These are phyloP conservation scores for Tretioscincus oriximinensis DNA, from an alignment of 2,113 vertebrate genomes.

Conservation along the genomic window DNA sequence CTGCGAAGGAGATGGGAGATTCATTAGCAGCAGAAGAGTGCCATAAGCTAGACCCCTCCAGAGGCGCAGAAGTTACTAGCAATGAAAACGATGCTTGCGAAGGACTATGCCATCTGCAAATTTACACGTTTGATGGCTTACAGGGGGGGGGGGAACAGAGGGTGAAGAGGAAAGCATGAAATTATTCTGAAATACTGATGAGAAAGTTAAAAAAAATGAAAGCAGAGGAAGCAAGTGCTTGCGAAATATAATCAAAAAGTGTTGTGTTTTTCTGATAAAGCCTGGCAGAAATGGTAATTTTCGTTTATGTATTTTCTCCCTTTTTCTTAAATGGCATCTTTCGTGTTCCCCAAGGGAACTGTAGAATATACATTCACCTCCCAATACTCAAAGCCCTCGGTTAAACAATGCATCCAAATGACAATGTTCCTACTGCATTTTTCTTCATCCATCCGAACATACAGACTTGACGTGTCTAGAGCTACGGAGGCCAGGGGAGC, in stretches of 20 bases:
- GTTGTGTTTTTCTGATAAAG: conserved; percentile 18
- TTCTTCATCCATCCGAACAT: neutral
- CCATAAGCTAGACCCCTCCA: conserved; percentile 64
- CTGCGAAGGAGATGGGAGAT: conserved; percentile 54
- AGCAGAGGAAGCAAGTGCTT: conserved; percentile 34
- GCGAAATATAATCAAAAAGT: conserved; percentile 52
- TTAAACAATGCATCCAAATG: conserved; percentile 44
- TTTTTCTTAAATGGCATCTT: conserved; percentile 15
- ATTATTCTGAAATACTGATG: conserved; percentile 64
- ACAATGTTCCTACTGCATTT: conserved; percentile 38
- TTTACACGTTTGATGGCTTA: conserved; percentile 54
- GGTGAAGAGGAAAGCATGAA: conserved; percentile 22
- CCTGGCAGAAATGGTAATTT: neutral
- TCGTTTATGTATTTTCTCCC: conserved; percentile 6
- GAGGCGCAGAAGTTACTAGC: conserved; percentile 64
- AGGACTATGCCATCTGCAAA: conserved; percentile 65
- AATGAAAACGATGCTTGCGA: conserved; percentile 60
- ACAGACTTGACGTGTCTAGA: conserved; percentile 4
- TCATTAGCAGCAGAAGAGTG: conserved; percentile 65
- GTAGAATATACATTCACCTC: conserved; percentile 41
- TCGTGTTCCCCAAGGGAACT: conserved; percentile 33
- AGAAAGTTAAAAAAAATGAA: conserved; percentile 49
- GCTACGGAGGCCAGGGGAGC: conserved; percentile 3
- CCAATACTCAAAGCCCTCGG: conserved; percentile 14
- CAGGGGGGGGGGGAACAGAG: conserved; percentile 10